These are phyloP conservation scores for Drosophila subpulchrella DNA, from an alignment of 1,140 invertebrate genomes.

Conservation along the genomic window DNA sequence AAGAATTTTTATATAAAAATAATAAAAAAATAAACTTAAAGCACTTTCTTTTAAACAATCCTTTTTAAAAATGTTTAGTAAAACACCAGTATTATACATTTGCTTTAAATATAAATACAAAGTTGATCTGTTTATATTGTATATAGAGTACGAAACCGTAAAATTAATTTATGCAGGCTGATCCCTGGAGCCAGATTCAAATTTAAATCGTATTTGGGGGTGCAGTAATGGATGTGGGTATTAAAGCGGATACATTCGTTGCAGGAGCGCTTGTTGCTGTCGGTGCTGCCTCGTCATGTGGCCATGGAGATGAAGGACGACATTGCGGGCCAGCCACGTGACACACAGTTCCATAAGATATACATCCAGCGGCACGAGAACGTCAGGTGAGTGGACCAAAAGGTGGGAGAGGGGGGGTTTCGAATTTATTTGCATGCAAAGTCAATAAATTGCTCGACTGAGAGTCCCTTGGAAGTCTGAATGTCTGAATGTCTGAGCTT, in stretches of 20 bases:
- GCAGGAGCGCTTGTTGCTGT: conserved; percentile 95
- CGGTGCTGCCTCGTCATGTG: conserved; percentile 96
- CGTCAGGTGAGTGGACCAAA: conserved; percentile 90
- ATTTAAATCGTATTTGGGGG: conserved; percentile 10
- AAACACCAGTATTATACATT: not conserved
- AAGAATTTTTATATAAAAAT: not conserved
- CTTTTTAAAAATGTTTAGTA: too few relatives aligned
- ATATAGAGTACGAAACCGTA: not conserved
- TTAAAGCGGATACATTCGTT: conserved; percentile 43
- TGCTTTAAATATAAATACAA: too few relatives aligned
- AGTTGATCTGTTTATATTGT: not conserved
- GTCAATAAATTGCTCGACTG: conserved; percentile 73
- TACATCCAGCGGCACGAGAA: conserved; percentile 98
- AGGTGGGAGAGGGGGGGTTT: conserved; percentile 3
- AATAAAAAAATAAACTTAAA: not conserved
- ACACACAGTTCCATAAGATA: conserved; percentile 98
- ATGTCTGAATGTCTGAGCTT: conserved; percentile 38
- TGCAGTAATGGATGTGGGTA: conserved; percentile 29
- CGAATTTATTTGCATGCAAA: conserved; percentile 79
- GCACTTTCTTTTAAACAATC: too few relatives aligned
- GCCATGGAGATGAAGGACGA: conserved; percentile 99
- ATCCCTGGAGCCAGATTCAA: conserved; percentile 13
- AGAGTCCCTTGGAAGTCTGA: conserved; percentile 21
- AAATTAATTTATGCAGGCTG: conserved; percentile 7
- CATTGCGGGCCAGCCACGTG: conserved; percentile 95